These are phyloP conservation scores for Drosophila ironensis DNA, from an alignment of 1,140 invertebrate species.

Conservation along the genomic window DNA sequence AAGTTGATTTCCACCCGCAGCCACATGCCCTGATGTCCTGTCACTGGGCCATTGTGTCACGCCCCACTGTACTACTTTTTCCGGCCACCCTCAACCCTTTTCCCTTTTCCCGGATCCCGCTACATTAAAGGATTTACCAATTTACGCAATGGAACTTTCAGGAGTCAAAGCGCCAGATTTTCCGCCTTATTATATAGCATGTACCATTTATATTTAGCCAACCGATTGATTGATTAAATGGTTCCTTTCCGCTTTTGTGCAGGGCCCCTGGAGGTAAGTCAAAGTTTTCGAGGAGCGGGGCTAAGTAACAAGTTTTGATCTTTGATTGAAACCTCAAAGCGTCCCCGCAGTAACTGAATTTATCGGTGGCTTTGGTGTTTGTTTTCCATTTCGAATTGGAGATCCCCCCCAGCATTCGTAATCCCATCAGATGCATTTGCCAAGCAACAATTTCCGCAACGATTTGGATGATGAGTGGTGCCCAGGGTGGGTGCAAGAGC, in stretches of 20 bases:
- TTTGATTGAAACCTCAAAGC: constrained; percentile 21
- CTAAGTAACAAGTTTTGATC: constrained; percentile 33
- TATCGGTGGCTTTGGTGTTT: not conserved
- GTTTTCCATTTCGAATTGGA: not conserved
- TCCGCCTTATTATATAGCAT: constrained; percentile 48
- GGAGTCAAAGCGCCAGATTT: constrained; percentile 31
- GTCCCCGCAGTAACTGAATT: constrained; percentile 4
- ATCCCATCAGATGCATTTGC: constrained; percentile 11
- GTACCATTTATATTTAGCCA: no score
- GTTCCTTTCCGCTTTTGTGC: constrained; percentile 20
- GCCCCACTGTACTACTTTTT: not conserved
- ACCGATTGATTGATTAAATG: constrained; percentile 71
- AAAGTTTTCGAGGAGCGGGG: constrained; percentile 11
- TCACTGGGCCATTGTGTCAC: constrained; percentile 24
- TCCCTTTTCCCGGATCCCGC: not conserved
- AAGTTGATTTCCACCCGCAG: constrained; percentile 60
- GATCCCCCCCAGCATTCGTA: not conserved
- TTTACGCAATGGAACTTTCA: constrained; percentile 58
- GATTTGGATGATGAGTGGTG: not conserved
- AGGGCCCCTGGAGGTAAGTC: not conserved
- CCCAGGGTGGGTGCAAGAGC: no score
- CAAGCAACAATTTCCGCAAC: constrained; percentile 10
- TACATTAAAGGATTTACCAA: constrained; percentile 78
- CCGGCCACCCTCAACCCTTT: constrained; percentile 11
- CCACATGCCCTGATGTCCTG: not conserved